A percentile compares a stretch with the other conserved stretches of the same genome.
Conservation (phyloP, 2,797 vertebrate genomes). For the Chaetophractus vellerosus region DNA sequence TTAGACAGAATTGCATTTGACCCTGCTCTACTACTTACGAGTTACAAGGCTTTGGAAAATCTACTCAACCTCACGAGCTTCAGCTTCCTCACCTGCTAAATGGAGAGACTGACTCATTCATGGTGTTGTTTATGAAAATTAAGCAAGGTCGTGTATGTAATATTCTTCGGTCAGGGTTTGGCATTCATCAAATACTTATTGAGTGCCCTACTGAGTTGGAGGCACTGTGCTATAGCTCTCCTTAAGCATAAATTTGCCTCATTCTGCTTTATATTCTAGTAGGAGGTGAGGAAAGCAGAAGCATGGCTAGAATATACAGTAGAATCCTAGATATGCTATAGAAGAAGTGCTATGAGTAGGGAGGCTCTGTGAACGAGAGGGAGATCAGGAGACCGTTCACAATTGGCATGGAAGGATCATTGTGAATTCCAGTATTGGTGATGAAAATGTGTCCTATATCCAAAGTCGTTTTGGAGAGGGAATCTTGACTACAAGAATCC, state of each 20-base stretch:
- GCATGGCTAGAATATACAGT: neutral
- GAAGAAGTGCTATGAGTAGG: neutral
- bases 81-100: neutral
- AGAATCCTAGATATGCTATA: neutral
- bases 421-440: neutral
- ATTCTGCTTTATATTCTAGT: neutral
- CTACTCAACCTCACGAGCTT: neutral
- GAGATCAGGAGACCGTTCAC: neutral
- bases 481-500: constrained; percentile 10
- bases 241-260: constrained; percentile 1
- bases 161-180: neutral
- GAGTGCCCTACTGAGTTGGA: constrained; percentile 17
- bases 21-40: neutral
- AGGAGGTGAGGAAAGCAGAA: neutral
- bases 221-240: neutral
- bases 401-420: rapidly evolving
- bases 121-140: neutral
- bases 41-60: constrained; percentile 1
- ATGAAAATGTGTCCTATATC: constrained; percentile 14
- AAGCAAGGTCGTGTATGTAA: neutral
- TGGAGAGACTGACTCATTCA: neutral
- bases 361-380: neutral
- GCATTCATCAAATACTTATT: neutral
- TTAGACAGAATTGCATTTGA: neutral
- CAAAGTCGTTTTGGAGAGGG: neutral